These are phyloP conservation scores for Tetrao urogallus DNA, from an alignment of 2,113 vertebrate species.

Conservation along the genomic window DNA sequence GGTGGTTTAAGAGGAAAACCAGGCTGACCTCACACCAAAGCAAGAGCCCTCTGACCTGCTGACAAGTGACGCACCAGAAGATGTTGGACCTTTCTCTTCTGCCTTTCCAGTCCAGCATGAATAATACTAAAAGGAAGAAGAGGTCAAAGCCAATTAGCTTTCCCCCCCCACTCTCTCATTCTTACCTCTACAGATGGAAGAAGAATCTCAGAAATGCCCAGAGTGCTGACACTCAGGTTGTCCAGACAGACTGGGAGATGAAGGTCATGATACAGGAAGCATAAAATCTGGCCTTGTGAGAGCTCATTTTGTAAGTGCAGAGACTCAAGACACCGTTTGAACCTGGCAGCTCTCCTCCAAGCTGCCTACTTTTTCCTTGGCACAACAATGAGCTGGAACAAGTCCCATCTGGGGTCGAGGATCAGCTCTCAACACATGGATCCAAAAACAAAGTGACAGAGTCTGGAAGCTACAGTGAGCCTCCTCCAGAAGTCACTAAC, in stretches of 20 bases:
- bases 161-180: neutral
- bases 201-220: neutral
- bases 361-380: neutral
- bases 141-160: neutral
- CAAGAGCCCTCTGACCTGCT: neutral
- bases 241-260: neutral
- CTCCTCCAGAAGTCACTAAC: neutral
- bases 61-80: neutral
- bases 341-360: neutral
- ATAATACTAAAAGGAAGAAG: neutral
- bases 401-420: neutral
- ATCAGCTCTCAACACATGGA: neutral
- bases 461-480: neutral
- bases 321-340: neutral
- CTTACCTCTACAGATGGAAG: neutral
- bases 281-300: neutral
- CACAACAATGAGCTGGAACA: neutral
- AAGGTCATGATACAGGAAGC: neutral
- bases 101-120: neutral
- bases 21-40: neutral
- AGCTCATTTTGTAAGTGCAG: neutral
- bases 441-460: neutral
- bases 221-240: neutral
- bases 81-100: neutral
- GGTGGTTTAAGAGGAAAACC: neutral